Conservation (phyloP, 2,113 vertebrate genomes). For the Empidonax alnorum region DNA sequence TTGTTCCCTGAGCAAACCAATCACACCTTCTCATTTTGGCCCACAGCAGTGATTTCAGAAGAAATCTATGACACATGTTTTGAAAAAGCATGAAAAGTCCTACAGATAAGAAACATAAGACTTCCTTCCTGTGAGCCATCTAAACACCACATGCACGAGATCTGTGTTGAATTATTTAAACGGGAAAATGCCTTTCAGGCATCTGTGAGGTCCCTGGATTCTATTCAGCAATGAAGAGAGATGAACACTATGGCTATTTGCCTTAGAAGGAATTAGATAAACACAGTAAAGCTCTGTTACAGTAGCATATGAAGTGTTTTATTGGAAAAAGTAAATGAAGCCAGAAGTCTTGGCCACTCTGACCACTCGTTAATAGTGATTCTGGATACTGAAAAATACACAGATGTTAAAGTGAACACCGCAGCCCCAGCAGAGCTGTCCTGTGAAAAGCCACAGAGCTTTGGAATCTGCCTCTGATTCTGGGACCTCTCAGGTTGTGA, state of each 20-base stretch:
- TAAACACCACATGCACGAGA: not conserved
- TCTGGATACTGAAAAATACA: not conserved
- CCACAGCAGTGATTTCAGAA: not conserved
- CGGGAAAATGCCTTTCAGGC: not conserved
- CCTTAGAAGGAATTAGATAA: slow-evolving; percentile 23
- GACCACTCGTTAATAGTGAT: not conserved
- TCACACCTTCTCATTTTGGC: not conserved
- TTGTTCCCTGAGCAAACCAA: not conserved
- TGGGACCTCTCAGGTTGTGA: not conserved
- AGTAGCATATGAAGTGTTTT: not conserved
- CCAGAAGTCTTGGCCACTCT: not conserved
- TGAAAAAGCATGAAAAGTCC: slow-evolving; percentile 11
- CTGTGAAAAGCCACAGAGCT: not conserved
- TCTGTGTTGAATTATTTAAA: slow-evolving; percentile 34
- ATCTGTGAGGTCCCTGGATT: not conserved
- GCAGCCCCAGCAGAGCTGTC: not conserved
- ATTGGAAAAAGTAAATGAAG: not conserved
- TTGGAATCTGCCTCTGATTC: not conserved
- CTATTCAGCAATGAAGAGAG: not conserved
- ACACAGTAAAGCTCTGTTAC: not conserved
- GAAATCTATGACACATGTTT: not conserved
- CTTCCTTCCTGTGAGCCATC: not conserved
- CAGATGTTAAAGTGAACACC: not conserved
- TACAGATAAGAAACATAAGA: slow-evolving; percentile 26
- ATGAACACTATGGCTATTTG: slow-evolving; percentile 1